phyloP scores from a whole-genome alignment of 2,797 vertebrate species.

The Sylvia borin region DNA sequence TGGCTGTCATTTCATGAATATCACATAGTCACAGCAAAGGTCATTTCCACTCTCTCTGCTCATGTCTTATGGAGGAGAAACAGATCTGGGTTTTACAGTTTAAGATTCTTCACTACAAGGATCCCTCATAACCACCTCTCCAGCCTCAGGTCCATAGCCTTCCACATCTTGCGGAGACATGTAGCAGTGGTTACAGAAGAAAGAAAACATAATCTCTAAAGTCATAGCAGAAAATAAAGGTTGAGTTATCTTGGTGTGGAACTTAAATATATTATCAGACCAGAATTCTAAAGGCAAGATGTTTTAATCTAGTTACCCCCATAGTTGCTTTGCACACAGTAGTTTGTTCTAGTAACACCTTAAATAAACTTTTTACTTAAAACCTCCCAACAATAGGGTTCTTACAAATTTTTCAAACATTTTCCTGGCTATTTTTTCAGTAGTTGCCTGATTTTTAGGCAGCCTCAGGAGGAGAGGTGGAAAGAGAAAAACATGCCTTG shows the following conservation, averaged over 20 bases:
- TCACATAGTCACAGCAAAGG: neutral
- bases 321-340: neutral
- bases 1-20: conserved; percentile 18
- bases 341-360: neutral
- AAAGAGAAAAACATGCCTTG: neutral
- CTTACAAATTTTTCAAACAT: neutral
- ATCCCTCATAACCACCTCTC: neutral
- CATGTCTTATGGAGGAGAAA: neutral
- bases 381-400: neutral
- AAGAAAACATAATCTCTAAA: neutral
- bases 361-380: neutral
- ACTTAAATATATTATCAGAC: neutral
- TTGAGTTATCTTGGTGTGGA: neutral
- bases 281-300: neutral
- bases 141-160: neutral
- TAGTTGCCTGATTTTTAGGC: neutral
- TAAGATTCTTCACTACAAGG: neutral
- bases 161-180: neutral
- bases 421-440: neutral
- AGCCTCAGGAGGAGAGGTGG: neutral
- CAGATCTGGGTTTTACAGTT: neutral
- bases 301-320: neutral
- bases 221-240: neutral
- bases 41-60: neutral
- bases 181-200: neutral